A percentile compares a stretch with the other conserved stretches of the same genome.
phyloP scores from a whole-genome alignment of 2,113 vertebrate genomes.

The Rhineura floridana region DNA sequence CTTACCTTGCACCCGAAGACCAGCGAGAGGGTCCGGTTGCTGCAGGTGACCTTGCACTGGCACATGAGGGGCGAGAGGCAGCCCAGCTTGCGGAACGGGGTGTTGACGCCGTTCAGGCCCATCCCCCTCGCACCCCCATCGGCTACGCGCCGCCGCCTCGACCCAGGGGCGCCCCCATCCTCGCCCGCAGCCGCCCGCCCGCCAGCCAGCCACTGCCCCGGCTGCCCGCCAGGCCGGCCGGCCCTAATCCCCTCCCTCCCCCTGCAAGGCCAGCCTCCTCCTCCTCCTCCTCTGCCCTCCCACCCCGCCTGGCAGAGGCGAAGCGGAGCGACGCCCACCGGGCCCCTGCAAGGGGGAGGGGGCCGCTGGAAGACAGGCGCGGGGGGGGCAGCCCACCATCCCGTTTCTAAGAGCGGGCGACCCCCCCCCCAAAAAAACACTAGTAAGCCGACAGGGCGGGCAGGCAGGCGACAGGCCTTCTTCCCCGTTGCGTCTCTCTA shows the following conservation, averaged over 20 bases:
- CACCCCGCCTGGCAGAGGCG: neutral
- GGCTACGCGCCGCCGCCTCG: neutral
- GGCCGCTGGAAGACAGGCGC: too few relatives aligned
- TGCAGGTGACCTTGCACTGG: slow-evolving; percentile 85
- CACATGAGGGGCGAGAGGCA: slow-evolving; percentile 67
- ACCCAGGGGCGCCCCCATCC: neutral
- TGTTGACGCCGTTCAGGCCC: slow-evolving; percentile 77
- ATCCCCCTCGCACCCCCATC: slow-evolving; percentile 32
- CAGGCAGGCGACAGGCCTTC: too few relatives aligned
- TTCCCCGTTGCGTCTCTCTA: too few relatives aligned
- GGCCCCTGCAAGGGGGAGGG: neutral
- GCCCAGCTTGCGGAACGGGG: slow-evolving; percentile 79
- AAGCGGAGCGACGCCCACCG: neutral
- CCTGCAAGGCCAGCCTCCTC: neutral
- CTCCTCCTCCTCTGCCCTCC: neutral
- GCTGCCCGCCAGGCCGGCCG: neutral
- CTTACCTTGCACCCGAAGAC: slow-evolving; percentile 88
- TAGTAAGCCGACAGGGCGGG: neutral
- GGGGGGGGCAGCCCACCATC: neutral
- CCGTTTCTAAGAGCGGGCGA: neutral
- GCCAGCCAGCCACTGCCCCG: neutral
- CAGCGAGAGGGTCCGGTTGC: slow-evolving; percentile 84
- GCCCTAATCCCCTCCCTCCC: neutral
- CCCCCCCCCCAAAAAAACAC: neutral
- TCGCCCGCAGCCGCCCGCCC: neutral